Base-by-base conservation (phyloP, 2,113 vertebrate species). In the Otis tarda region DNA sequence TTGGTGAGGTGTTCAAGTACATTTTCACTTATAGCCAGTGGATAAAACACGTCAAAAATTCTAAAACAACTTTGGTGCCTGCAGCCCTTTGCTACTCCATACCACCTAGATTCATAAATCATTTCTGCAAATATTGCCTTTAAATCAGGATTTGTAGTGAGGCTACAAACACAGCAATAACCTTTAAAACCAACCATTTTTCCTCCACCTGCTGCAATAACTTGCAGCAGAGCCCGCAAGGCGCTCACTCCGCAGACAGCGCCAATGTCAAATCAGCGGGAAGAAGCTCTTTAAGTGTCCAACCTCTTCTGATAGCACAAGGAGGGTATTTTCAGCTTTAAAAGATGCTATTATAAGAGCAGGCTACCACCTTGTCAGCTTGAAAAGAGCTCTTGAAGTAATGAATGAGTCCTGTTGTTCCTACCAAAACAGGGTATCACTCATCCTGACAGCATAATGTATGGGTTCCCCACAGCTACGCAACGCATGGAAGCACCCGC, bases 401-500 rank as follows among this genome's bases (percentile, higher is more conserved):
- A 97, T 49, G 61, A 96, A 97, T 88, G 39, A 76, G 50, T 93
- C 57, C 81, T 91, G 84, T 70, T 95, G 82, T 84, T 95, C 91
- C 85, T 67, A 91, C 88, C 84, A 90, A 96, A 96, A 89, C 78
- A 94, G 79, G 70, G 65, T 70, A 97, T 97, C 95, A 84, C 69
- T 97, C 96, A 96, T 76, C 71, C 74, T 96, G 95, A 96, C 95
- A 97, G 69, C 33, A n/a, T 56, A 94, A 93, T 37, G 4, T 13
- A 95, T 71, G 90, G 16, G 39, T 77, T 95, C 75, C 92, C 86
- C 67, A 60, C 35, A 87, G 90, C 91, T 59, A 77, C 10, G 28
- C 81, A 83, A 14, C 17, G 81, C 70, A 1, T 10, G 14, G 82
- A 94, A 81, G 60, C 41, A 92, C 43, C 53, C 0, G 0, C 31